Evolutionary conservation across 2,888 invertebrate species (phyloP).

Genomic region (Magallana nippona): DNA sequence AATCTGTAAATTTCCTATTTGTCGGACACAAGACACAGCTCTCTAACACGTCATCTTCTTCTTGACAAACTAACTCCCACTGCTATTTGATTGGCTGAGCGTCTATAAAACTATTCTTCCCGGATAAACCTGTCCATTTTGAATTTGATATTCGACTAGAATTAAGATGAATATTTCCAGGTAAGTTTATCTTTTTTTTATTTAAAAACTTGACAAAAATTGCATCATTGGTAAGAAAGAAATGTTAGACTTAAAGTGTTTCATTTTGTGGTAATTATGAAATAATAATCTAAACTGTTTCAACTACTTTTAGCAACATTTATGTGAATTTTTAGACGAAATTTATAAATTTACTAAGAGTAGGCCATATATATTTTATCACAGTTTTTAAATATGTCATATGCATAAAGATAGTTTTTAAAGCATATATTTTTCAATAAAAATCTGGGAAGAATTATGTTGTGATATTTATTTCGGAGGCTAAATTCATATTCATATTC

Average conservation of each 20-base stretch:
- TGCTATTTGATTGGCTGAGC: constrained; percentile 7
- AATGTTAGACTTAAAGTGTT: neutral
- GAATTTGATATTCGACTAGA: neutral
- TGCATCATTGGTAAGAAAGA: neutral
- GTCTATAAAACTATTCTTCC: constrained; percentile 14
- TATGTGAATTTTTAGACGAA: no score
- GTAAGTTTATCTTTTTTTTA: neutral
- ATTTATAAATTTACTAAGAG: no score
- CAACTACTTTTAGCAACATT: no score
- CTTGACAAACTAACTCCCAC: neutral
- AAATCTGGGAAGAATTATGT: no score
- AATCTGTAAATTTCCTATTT: constrained; percentile 28
- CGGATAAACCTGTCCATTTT: neutral
- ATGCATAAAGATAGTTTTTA: no score
- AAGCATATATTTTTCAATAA: no score
- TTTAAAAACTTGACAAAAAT: neutral
- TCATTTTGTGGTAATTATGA: no score
- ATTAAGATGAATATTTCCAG: constrained; percentile 10
- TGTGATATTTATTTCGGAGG: no score
- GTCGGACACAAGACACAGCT: constrained; percentile 19
- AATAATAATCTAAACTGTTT: no score
- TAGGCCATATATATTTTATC: no score
- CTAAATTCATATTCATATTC: no score
- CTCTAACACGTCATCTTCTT: neutral
- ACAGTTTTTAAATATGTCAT: no score